Percentiles rank a stretch among this genome's conserved stretches.
These are phyloP conservation scores for Pseudolaguvia tuberculata DNA, from an alignment of 2,113 vertebrate species.

Conservation along the genomic window DNA sequence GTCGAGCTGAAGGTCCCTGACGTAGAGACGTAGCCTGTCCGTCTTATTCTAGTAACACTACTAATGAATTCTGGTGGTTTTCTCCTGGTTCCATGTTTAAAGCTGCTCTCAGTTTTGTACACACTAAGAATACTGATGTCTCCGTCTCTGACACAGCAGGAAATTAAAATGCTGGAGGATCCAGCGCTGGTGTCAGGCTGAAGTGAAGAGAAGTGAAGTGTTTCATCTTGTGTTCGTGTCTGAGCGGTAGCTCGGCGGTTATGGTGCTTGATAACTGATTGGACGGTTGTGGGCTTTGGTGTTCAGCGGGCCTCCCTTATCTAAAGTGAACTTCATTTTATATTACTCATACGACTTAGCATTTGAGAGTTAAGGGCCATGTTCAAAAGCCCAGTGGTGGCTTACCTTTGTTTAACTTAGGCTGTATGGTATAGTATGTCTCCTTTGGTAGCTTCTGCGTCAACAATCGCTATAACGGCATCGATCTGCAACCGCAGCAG, in stretches of 20 bases:
- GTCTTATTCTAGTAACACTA: neutral
- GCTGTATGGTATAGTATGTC: neutral
- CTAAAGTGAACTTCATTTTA: too few species aligned
- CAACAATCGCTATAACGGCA: neutral
- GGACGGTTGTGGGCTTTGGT: too few species aligned
- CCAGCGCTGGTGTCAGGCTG: neutral
- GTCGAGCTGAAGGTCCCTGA: too few species aligned
- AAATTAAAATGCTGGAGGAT: neutral
- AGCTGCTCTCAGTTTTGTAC: neutral
- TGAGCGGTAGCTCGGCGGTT: neutral
- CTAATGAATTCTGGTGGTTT: neutral
- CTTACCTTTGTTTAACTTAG: neutral
- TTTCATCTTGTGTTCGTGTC: neutral
- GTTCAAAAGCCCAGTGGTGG: too few species aligned
- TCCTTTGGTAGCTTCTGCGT: too few species aligned
- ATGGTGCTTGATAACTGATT: too few species aligned
- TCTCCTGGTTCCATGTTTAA: neutral
- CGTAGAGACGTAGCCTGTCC: too few species aligned
- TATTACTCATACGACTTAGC: too few species aligned
- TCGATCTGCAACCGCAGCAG: conserved; percentile 16
- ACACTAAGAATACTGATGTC: neutral
- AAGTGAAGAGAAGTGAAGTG: neutral
- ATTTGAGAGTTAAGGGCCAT: too few species aligned
- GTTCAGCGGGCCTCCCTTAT: too few species aligned
- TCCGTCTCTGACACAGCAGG: neutral